Evolutionary conservation across 2,888 invertebrate species (phyloP), one percentile per base, ranked within the genome.

Genomic region (Yponomeuta cagnagella): DNA sequence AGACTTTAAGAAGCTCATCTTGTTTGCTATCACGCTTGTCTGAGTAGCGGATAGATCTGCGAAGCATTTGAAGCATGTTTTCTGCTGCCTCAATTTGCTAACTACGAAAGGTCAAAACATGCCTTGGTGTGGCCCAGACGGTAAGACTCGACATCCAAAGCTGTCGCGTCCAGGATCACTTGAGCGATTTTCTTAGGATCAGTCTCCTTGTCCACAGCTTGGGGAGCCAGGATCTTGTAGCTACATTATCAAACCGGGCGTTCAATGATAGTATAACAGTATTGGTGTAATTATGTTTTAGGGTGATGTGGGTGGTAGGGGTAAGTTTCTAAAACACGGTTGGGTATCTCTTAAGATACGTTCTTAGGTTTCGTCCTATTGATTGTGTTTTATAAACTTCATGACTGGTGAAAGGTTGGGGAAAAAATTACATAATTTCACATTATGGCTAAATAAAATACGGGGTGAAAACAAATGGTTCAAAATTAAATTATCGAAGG

Each of bases 41-140:
- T 80, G 74, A 79, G 77, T 76, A 83, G 73, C 84, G 79, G 73
- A 77, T 78, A 81, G 82, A 82, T 83, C 74, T 78, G 82, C 77
- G 79, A 85, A 87, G 85, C 87, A 74, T 77, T 77, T 77, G 74
- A 82, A 85, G 80, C 82, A 81, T 82, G 76, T 76, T 74, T 77
- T 76, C 76, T 82, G 79, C 78, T 76, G 74, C 64, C 52, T 15
- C 78, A 82, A 83, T 83, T 79, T 74, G 79, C 85, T 87, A 88
- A 82, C 88, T 87, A 89, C 87, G 58, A 33, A 80, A 81, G 76
- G 74, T 77, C 33, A 77, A 79, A 79, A 95, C 97, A 95, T 96
- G 98, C 98, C 97, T 99, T 99, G 93, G 98, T 99, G 93, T 97
- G 97, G 94, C 99, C 99, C 90, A 98, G 95, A 94, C 98, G 97